Conservation (phyloP, 2,888 invertebrate genomes). For the Saturnia japonica region DNA sequence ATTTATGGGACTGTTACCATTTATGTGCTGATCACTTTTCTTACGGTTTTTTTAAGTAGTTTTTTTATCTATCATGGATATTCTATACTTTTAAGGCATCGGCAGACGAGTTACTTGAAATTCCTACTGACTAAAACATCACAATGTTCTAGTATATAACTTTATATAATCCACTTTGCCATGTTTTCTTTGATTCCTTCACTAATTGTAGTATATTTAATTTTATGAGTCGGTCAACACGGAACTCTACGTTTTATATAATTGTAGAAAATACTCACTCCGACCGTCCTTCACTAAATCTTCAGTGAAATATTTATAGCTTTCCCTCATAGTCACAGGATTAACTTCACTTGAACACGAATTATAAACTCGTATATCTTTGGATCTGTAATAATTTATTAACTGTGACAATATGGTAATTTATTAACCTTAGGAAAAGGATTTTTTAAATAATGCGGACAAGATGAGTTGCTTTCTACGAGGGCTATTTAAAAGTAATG, state of each 20-base stretch:
- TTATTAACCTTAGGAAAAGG: background rate
- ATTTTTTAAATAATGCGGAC: background rate
- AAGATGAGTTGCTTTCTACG: too few relatives aligned
- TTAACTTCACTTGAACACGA: slow-evolving; percentile 7
- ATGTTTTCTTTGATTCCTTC: background rate
- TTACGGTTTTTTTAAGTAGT: too few relatives aligned
- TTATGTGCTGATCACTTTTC: too few relatives aligned
- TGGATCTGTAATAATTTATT: slow-evolving; percentile 12
- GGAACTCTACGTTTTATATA: background rate
- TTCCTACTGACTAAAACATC: too few relatives aligned
- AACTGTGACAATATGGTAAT: too few relatives aligned
- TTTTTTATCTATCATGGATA: too few relatives aligned
- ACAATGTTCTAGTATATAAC: too few relatives aligned
- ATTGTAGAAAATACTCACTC: background rate
- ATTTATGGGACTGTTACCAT: too few relatives aligned
- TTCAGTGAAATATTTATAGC: background rate
- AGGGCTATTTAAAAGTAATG: too few relatives aligned
- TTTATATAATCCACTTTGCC: too few relatives aligned
- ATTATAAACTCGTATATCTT: slow-evolving; percentile 9
- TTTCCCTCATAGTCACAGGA: background rate
- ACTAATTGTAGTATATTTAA: background rate
- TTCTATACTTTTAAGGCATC: too few relatives aligned
- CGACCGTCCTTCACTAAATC: slow-evolving; percentile 12
- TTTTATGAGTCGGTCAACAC: background rate
- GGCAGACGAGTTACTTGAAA: too few relatives aligned